Evolutionary conservation across 2,888 invertebrate genomes (phyloP), one percentile per base, ranked within the genome.

Genomic region (Oscheius sp.): DNA sequence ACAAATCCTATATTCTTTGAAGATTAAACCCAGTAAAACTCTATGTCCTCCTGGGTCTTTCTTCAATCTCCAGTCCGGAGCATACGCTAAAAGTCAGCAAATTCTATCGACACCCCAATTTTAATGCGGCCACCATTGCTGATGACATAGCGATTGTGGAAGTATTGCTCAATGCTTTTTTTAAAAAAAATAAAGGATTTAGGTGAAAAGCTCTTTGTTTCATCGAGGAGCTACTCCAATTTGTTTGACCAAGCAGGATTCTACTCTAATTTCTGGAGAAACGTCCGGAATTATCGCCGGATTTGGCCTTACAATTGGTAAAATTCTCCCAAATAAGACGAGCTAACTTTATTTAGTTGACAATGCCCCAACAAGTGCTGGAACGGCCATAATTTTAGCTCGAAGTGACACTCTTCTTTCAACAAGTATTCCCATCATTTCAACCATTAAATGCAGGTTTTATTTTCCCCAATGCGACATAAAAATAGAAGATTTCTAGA

Each of bases 131-230:
- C 20, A 77, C 72, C 0, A 75, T 74, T 0, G 46, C 68, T 12
- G 72, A 76, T 61, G 79, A 79, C 55, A 77, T 79, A 23, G 79
- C 79, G 4, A 53, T 79, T 8, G 46, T 79, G 12, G 57, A 71
- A 61, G 79, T 76, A 8, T 12, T 17, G 8, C 55, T 15, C 31
- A 15, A 8, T 34, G 37, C 37, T 34, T 34, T 10, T 34, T 34
- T 10, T 34, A 34, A 34, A 12, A 34, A n/a, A 34, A 34, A 12
- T 34, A 12, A 34, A 6, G 12, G 12, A 10, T 48, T 48, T 20
- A 48, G 55, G 34, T 55, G n/a, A 55, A 55, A 33, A 33, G n/a
- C 4, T 55, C 55, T 6, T 20, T 55, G 20, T 55, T 20, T 33
- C 20, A 55, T 17, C 31, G 33, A 20, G 61, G 61, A 25, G 45